phyloP scores from a whole-genome alignment of 2,113 vertebrate genomes.

The Sebastes fasciatus region DNA sequence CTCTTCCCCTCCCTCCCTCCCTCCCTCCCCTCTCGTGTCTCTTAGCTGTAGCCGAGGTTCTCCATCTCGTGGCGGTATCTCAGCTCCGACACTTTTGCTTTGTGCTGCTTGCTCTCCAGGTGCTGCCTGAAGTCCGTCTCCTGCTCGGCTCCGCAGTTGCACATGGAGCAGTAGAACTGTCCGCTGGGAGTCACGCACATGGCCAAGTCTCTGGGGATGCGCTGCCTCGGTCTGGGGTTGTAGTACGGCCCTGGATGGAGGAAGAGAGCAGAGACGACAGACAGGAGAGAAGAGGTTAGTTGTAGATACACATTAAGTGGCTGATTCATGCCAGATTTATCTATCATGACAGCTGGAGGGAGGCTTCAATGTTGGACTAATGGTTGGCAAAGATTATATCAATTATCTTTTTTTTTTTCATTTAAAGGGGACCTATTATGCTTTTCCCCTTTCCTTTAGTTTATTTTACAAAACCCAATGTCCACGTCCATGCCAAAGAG shows the following conservation, averaged over 20 bases:
- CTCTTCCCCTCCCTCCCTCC: background rate
- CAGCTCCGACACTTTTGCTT: constrained; percentile 96
- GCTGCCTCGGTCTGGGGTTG: constrained; percentile 94
- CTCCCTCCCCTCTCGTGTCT: constrained; percentile 12
- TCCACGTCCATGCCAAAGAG: too few relatives aligned
- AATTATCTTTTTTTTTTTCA: background rate
- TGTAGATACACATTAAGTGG: background rate
- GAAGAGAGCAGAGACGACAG: background rate
- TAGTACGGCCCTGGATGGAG: constrained; percentile 91
- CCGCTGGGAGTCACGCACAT: constrained; percentile 99
- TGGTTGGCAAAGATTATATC: background rate
- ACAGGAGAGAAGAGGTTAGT: background rate
- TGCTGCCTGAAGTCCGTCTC: constrained; percentile 96
- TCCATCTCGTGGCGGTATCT: constrained; percentile 98
- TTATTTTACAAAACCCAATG: too few relatives aligned
- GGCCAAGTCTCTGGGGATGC: constrained; percentile 95
- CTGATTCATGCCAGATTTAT: constrained; percentile 8
- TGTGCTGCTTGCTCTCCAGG: constrained; percentile 97
- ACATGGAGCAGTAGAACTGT: constrained; percentile 99
- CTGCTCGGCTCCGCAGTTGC: constrained; percentile 94
- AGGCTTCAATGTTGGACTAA: background rate
- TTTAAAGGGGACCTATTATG: too few relatives aligned
- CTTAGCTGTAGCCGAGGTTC: constrained; percentile 94
- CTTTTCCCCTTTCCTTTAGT: too few relatives aligned
- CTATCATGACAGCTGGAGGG: background rate